Base-by-base conservation (phyloP, 2,888 invertebrate genomes). In the Nemotelus pantherinus region DNA sequence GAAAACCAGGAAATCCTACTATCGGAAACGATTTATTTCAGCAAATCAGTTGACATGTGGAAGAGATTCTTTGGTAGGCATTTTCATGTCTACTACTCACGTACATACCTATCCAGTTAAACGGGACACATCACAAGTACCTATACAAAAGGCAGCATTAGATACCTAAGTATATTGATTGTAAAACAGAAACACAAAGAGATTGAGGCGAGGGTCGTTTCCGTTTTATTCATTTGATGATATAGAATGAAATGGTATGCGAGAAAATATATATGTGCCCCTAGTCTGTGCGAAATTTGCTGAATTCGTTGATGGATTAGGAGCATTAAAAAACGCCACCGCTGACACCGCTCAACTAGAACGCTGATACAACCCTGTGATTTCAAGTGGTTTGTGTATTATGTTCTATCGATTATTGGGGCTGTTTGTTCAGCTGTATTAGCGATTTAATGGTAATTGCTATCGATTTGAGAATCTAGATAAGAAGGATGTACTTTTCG, bases 21-120 rank as follows among this genome's bases (percentile, higher is more conserved):
- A 70, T 70, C 53, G 6, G 44, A 70, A 70, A 9, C 53, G 70
- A 70, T 70, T 70, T 70, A 70, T 70, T 70, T 70, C 53, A 53
- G 10, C 25, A 41, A 70, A 70, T 47, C 53, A 53, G 70, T 70
- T 70, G 70, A 70, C 53, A 70, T 70, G 55, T 70, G 70, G 70
- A 39, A 53, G 43, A 70, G 70, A 70, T 70, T 70, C 70, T 41
- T 70, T 47, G n/a, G 70, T 70, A 55, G 53, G 70, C 70, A 70
- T 43, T 70, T 70, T 70, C 53, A n/a, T 65, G 47, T 45, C 47
- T 47, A 9, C 57, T 57, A 25, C 3, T 57, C 25, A 25, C 25
- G 25, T 25, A 25, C 25, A 25, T 25, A 25, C 25, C 25, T 25
- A 25, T 25, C 25, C 25, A 25, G 25, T 25, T 25, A 25, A 25